Conservation (phyloP, 2,113 vertebrate genomes). For the Lutjanus erythropterus region DNA sequence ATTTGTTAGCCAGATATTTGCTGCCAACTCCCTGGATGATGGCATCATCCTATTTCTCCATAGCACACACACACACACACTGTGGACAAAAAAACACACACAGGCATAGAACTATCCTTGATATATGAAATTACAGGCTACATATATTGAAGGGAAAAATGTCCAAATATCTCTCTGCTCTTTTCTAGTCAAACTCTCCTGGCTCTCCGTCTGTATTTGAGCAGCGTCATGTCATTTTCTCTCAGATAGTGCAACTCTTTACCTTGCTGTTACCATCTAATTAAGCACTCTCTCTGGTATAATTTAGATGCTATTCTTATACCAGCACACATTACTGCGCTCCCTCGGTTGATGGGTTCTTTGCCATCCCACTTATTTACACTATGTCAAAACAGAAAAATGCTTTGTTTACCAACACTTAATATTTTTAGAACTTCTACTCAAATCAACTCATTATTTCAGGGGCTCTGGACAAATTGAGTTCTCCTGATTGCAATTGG, state of each 20-base stretch:
- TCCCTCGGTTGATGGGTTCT: constrained; percentile 26
- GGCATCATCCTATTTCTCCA: constrained; percentile 58
- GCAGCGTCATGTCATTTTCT: constrained; percentile 38
- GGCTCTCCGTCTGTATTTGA: not conserved
- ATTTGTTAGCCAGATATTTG: constrained; percentile 81
- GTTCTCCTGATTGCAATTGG: constrained; percentile 86
- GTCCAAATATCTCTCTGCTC: not conserved
- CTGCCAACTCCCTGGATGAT: constrained; percentile 71
- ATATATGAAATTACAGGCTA: not conserved
- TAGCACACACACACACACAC: constrained; percentile 16
- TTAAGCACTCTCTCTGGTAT: constrained; percentile 42
- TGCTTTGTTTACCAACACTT: constrained; percentile 75
- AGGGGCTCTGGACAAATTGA: constrained; percentile 80
- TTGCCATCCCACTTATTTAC: constrained; percentile 53
- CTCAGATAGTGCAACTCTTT: constrained; percentile 23
- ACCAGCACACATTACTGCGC: constrained; percentile 32
- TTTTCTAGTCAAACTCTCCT: not conserved
- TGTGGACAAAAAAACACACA: constrained; percentile 23
- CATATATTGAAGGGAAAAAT: not conserved
- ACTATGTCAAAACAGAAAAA: constrained; percentile 70
- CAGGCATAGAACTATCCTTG: not conserved
- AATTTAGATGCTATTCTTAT: constrained; percentile 70
- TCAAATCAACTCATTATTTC: constrained; percentile 79
- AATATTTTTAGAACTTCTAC: constrained; percentile 80
- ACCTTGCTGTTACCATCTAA: constrained; percentile 58